Percentiles rank a stretch among this genome's conserved stretches.
Evolutionary conservation across 2,113 vertebrate species (phyloP).

Genomic region (Austrofundulus limnaeus): DNA sequence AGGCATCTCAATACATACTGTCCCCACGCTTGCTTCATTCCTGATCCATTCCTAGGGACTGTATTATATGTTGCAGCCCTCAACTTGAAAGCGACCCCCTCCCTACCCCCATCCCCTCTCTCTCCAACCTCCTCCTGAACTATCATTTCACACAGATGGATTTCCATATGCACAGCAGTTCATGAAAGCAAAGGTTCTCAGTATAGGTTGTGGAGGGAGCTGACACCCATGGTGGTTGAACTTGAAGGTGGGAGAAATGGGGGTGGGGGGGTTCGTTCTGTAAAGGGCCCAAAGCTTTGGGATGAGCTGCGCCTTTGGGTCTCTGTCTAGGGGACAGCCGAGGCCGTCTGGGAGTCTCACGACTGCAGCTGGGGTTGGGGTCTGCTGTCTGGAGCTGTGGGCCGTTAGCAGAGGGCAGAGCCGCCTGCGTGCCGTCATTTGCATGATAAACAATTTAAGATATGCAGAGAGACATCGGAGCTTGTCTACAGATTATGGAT

Average conservation of each 20-base stretch:
- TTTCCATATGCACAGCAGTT: conserved; percentile 45
- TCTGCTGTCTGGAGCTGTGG: conserved; percentile 69
- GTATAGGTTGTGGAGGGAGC: conserved; percentile 22
- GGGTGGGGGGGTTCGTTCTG: conserved; percentile 5
- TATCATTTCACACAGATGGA: conserved; percentile 41
- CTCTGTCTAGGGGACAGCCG: conserved; percentile 64
- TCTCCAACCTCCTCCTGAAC: conserved; percentile 28
- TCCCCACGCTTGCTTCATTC: conserved; percentile 22
- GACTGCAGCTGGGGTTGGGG: conserved; percentile 73
- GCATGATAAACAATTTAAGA: conserved; percentile 84
- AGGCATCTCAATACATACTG: conserved; percentile 49
- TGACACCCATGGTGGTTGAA: conserved; percentile 33
- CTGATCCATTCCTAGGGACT: conserved; percentile 25
- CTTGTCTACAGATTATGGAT: conserved; percentile 77
- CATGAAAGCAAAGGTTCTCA: conserved; percentile 1
- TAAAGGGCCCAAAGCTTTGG: conserved; percentile 17
- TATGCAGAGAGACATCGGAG: conserved; percentile 75
- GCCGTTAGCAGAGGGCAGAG: conserved; percentile 68
- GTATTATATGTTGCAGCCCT: conserved; percentile 37
- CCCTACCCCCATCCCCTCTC: conserved; percentile 2
- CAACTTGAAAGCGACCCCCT: conserved; percentile 25
- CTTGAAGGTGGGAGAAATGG: conserved; percentile 17
- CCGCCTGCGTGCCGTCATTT: conserved; percentile 74
- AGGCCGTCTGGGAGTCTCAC: conserved; percentile 69
- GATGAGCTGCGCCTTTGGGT: conserved; percentile 38